Base-by-base conservation (phyloP, 2,797 vertebrate genomes). In the Poecile montanus region DNA sequence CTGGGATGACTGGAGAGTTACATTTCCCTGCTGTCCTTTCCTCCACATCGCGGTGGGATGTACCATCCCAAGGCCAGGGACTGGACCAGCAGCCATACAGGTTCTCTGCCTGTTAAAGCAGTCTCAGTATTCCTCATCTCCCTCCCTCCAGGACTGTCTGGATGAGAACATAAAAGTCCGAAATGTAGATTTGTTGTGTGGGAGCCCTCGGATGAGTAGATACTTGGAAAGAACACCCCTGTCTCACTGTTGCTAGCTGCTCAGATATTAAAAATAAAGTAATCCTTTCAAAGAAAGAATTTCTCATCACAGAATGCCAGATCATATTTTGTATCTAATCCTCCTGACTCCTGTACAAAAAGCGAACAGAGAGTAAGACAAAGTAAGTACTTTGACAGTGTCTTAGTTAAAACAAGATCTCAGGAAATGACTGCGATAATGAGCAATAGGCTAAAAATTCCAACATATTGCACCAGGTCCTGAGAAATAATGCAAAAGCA, bases 371-470 rank as follows among this genome's bases (percentile, higher is more conserved):
- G 51, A 53, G 32, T 53, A 36, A 63, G 88, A 67, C 67, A 75
- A 94, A 92, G 72, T 84, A 76, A 56, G 51, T 45, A 61, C 82
- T 88, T 95, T 84, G 82, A 85, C 81, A 78, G 44, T 27, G 73
- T 50, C 74, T 93, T 76, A 79, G 87, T 93, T 94, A 89, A 93
- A 93, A 63, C 60, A 57, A 71, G 82, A 50, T 91, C 66, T 92
- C 62, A 22, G 83, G 91, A 91, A 95, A 94, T 51, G 80, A 94
- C 79, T 40, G 38, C 0, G 34, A 90, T 96, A 96, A 96, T 84
- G 82, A 96, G 94, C 94, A 92, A 92, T 76, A 44, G 87, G 82
- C 88, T 94, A 91, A 94, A 93, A 96, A 66, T 36, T 84, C 77
- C 67, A 93, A 75, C 89, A 88, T 94, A 93, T 90, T 94, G 89